Percentiles rank a stretch among this genome's conserved stretches.
Evolutionary conservation across 2,888 invertebrate species (phyloP).

Genomic region (Drosophila paramelanica): DNA sequence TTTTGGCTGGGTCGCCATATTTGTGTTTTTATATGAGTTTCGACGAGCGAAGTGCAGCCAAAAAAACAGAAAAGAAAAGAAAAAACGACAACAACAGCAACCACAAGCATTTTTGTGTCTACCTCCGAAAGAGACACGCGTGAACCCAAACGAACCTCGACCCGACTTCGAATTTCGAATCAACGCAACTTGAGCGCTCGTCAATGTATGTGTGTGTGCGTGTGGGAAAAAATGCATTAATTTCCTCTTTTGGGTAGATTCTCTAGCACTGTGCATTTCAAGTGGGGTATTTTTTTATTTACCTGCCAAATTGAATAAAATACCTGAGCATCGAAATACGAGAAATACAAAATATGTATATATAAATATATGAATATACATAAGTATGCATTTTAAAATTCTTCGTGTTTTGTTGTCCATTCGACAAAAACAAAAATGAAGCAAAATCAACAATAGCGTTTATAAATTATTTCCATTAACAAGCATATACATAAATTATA

Average conservation of each 20-base stretch:
- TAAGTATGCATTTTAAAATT: no score
- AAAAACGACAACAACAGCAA: constrained; percentile 7
- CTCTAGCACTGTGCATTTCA: not conserved
- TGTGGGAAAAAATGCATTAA: constrained; percentile 11
- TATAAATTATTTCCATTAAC: constrained; percentile 1
- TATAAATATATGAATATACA: no score
- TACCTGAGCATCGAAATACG: not conserved
- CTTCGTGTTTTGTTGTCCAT: not conserved
- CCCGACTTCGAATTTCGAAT: constrained; percentile 24
- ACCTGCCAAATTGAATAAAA: not conserved
- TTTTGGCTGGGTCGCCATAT: constrained; percentile 26
- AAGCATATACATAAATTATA: not conserved
- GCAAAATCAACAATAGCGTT: no score
- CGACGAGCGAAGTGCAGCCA: constrained; percentile 44
- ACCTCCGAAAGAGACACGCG: constrained; percentile 32
- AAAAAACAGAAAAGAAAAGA: constrained; percentile 20
- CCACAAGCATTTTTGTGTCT: constrained; percentile 35
- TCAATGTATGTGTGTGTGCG: not conserved
- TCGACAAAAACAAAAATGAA: not conserved
- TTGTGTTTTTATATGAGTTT: constrained; percentile 40
- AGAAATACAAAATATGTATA: no score
- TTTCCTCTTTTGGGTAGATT: constrained; percentile 1
- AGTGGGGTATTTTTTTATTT: not conserved
- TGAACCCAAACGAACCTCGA: constrained; percentile 50
- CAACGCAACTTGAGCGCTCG: not conserved